Conservation (phyloP, 2,888 invertebrate genomes). For the Oligia fasciuncula region DNA sequence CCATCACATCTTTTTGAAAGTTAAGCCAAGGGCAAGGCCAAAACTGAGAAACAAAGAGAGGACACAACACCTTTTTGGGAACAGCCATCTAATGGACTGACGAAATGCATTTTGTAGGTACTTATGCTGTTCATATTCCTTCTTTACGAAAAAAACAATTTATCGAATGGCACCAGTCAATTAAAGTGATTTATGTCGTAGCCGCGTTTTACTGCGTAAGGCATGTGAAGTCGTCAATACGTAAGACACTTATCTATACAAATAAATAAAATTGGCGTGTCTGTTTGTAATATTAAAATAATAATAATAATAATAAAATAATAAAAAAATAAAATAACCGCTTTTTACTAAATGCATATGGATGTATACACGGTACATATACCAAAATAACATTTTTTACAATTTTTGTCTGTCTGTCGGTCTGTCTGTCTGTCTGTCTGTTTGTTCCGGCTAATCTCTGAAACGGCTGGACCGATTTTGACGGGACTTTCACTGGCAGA, state of each 20-base stretch:
- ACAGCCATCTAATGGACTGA: not conserved
- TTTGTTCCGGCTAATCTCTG: no score
- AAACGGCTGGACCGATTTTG: no score
- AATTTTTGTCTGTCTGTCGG: no score
- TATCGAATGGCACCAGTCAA: not conserved
- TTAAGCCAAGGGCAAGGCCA: not conserved
- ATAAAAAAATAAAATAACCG: no score
- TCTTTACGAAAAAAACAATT: not conserved
- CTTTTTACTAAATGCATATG: no score
- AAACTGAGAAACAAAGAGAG: not conserved
- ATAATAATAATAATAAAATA: no score
- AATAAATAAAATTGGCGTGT: no score
- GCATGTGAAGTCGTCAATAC: conserved; percentile 5
- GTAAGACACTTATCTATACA: not conserved
- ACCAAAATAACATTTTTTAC: no score
- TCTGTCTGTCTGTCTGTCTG: no score
- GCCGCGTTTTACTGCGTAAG: not conserved
- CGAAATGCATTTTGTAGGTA: conserved; percentile 2
- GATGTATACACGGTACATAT: no score
- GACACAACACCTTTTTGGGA: not conserved
- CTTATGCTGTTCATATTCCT: not conserved
- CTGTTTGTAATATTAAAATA: no score
- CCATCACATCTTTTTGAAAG: not conserved
- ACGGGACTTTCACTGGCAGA: no score
- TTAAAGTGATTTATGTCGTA: conserved; percentile 22